Conservation (phyloP, 1,140 invertebrate genomes). For the Melipona quadrifasciata region DNA sequence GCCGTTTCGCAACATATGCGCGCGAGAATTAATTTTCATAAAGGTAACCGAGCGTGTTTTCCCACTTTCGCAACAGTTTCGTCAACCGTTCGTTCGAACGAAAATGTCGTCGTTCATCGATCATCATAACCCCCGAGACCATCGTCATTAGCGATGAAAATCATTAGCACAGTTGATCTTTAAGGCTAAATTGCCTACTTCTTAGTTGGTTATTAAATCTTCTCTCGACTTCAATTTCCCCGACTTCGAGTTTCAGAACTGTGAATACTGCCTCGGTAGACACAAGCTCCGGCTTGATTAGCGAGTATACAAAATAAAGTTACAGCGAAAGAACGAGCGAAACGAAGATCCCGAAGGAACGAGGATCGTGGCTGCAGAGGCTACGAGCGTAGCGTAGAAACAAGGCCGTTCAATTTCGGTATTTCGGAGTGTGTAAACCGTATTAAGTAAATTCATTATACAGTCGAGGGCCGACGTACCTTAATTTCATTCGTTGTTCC, state of each 20-base stretch:
- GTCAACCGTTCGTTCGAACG: background rate
- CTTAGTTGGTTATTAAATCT: background rate
- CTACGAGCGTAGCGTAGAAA: background rate
- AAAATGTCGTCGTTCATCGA: too few relatives aligned
- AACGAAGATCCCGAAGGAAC: background rate
- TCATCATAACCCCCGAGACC: too few relatives aligned
- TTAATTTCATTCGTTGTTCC: slow-evolving; percentile 47
- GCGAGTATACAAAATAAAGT: background rate
- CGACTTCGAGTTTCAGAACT: background rate
- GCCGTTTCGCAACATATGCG: too few relatives aligned
- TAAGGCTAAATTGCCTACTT: background rate
- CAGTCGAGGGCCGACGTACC: slow-evolving; percentile 25
- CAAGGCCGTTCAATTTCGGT: slow-evolving; percentile 37
- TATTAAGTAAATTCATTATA: slow-evolving; percentile 52
- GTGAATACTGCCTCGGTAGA: background rate
- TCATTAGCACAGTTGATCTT: background rate
- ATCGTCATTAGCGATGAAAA: background rate
- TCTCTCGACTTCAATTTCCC: background rate
- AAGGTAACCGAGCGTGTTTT: background rate
- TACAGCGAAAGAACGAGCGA: background rate
- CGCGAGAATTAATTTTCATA: background rate
- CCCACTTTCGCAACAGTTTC: background rate
- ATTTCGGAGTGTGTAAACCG: slow-evolving; percentile 39
- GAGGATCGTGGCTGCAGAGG: background rate
- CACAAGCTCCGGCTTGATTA: background rate